A percentile compares a stretch with the other conserved stretches of the same genome.
Evolutionary conservation across 35 echinoderm and acorn worm genomes (phyloP).

Genomic region (Amphiura filiformis): DNA sequence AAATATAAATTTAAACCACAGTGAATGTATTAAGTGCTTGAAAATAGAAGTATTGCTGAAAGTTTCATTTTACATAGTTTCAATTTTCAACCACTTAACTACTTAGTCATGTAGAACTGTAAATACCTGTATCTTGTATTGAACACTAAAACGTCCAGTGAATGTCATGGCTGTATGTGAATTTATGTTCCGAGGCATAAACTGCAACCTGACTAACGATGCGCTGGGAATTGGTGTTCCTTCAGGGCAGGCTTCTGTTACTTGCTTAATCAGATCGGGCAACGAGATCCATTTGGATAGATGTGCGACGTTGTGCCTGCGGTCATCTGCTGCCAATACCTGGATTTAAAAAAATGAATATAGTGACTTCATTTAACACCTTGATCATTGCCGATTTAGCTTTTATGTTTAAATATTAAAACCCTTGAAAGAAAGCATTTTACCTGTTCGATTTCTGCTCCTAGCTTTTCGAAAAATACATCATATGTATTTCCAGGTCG

Average conservation of each 20-base stretch:
- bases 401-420: background rate
- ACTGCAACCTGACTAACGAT: slow-evolving; percentile 13
- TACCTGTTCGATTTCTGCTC: slow-evolving; percentile 16
- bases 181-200: slow-evolving; percentile 1
- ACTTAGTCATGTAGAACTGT: background rate
- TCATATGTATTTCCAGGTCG: slow-evolving; percentile 26
- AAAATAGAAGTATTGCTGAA: background rate
- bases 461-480: slow-evolving; percentile 29
- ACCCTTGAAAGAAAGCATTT: background rate
- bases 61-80: background rate
- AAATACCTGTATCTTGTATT: slow-evolving; percentile 22
- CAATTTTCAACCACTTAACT: background rate
- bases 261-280: slow-evolving; percentile 12
- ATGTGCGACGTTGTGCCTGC: slow-evolving; percentile 24
- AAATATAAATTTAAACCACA: background rate
- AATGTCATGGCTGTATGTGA: slow-evolving; percentile 21
- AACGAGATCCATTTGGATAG: slow-evolving; percentile 33
- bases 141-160: slow-evolving; percentile 4
- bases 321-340: slow-evolving; percentile 20
- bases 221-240: background rate
- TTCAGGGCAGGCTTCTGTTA: slow-evolving; percentile 15
- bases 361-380: background rate
- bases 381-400: background rate
- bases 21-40: background rate
- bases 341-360: background rate